These are phyloP conservation scores for Pinctada fucata DNA, from an alignment of 2,888 invertebrate species.

Conservation along the genomic window DNA sequence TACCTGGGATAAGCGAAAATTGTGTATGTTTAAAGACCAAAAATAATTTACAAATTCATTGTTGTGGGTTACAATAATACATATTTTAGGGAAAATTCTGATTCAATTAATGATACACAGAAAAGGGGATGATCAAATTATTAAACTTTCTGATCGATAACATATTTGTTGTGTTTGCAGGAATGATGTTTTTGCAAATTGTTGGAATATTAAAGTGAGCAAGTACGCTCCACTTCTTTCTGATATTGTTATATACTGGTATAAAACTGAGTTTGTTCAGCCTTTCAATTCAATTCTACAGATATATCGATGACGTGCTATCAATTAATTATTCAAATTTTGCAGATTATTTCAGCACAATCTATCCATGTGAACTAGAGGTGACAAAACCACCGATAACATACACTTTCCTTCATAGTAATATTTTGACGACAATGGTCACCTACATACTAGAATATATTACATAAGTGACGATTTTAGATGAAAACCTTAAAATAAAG, in stretches of 20 bases:
- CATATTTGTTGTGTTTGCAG: neutral
- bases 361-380: neutral
- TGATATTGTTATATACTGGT: neutral
- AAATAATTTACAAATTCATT: no score
- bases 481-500: no score
- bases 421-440: neutral
- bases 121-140: no score
- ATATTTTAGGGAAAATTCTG: no score
- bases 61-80: no score
- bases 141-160: neutral
- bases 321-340: neutral
- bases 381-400: neutral
- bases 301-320: neutral
- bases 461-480: neutral
- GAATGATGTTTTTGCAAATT: neutral
- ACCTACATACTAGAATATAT: neutral
- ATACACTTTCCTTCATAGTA: neutral
- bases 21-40: no score
- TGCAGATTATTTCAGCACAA: neutral
- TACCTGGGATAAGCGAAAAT: no score
- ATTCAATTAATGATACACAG: no score
- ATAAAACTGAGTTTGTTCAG: neutral
- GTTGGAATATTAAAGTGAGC: neutral
- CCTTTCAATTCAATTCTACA: neutral
- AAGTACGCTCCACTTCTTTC: neutral